Percentiles rank a stretch among this genome's conserved stretches.
Evolutionary conservation across 2,888 invertebrate genomes (phyloP).

Genomic region (Didymodactylos carnosus): DNA sequence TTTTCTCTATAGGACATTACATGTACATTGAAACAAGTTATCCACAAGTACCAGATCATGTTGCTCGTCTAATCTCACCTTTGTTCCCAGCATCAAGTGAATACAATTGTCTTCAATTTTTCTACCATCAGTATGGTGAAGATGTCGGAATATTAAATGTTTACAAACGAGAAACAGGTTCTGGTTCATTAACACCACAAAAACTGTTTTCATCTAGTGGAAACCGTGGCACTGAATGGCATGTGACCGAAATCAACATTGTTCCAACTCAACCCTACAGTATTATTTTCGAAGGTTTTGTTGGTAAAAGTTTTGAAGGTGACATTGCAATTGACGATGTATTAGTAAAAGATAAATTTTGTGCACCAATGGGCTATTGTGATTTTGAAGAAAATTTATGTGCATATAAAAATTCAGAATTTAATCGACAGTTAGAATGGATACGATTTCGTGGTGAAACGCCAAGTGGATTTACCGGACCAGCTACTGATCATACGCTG

Average conservation of each 20-base stretch:
- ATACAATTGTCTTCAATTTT: conserved; percentile 23
- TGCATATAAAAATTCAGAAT: conserved; percentile 10
- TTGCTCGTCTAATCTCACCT: conserved; percentile 19
- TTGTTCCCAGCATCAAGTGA: background rate
- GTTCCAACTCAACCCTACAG: background rate
- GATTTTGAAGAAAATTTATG: conserved; percentile 15
- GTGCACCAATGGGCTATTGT: conserved; percentile 18
- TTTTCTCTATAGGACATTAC: conserved; percentile 19
- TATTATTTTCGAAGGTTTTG: conserved; percentile 11
- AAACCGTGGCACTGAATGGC: conserved; percentile 10
- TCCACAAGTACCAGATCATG: conserved; percentile 19
- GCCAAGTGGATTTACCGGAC: conserved; percentile 18
- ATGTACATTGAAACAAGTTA: conserved; percentile 22
- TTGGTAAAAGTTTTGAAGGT: background rate
- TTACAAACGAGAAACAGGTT: conserved; percentile 11
- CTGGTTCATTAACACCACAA: background rate
- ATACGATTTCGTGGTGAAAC: conserved; percentile 21
- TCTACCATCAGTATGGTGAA: conserved; percentile 25
- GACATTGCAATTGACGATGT: conserved; percentile 13
- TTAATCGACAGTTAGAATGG: conserved; percentile 28
- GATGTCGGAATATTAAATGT: conserved; percentile 22
- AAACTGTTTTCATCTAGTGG: background rate
- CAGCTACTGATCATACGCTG: conserved; percentile 13
- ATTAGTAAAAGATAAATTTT: conserved; percentile 11
- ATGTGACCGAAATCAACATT: conserved; percentile 3